Base-by-base conservation (phyloP, 2,797 vertebrate genomes). In the Uromys caudimaculatus region DNA sequence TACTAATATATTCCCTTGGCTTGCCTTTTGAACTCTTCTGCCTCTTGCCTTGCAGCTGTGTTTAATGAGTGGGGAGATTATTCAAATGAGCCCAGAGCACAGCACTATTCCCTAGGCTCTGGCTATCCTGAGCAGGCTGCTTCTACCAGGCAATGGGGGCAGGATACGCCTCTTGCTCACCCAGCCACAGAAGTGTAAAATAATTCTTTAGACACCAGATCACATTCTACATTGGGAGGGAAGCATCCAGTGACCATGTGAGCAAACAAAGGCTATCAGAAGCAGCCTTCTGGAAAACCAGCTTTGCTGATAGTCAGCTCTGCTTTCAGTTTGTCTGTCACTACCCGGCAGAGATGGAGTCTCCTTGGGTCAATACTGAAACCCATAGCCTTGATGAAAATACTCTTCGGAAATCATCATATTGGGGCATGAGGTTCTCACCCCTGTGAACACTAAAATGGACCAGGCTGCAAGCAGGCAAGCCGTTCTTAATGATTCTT, bases 21-120 rank as follows among this genome's bases (percentile, higher is more conserved):
- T 98, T 98, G 97, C 95, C 96, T 98, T 98, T 98, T 98, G 98
- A 99, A 98, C 98, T 98, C 98, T 93, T 93, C 96, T 97, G 97
- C 97, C 97, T 97, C 93, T 97, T 98, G 97, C 98, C 98, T 98
- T 95, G 96, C 98, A 99, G 99, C 98, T 99, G 97, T 98, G 98
- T 97, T 98, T 99, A 98, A 99, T 98, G 98, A 99, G 98, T 98
- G 98, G 97, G 94, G 98, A 98, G 98, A 99, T 98, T 98, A 99
- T 99, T 98, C 98, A 98, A 98, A 99, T 98, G 96, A 98, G 90
- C 91, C 94, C 92, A 94, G 73, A 97, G 97, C 97, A 97, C 92
- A 99, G 98, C 89, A 90, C 96, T 94, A 96, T 98, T 97, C 98
- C 96, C 95, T 95, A 98, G 95, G 95, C 97, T 17, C 91, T 89